phyloP scores from a whole-genome alignment of 2,888 invertebrate species.

The Epistrophe grossulariae region DNA sequence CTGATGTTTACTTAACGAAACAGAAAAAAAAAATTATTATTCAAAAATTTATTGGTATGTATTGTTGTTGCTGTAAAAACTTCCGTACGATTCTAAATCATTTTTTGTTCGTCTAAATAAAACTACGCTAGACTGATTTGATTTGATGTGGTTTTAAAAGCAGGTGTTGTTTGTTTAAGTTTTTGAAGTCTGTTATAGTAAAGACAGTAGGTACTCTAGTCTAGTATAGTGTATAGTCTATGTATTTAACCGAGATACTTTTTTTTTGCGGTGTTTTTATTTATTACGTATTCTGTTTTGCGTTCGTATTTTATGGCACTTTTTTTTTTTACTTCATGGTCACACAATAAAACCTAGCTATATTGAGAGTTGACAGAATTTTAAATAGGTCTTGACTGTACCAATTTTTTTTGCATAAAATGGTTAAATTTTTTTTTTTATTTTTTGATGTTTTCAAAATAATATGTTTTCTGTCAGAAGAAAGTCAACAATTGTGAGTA shows the following conservation, averaged over 20 bases:
- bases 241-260: constrained; percentile 33
- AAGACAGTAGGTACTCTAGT: neutral
- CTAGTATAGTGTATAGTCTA: constrained; percentile 7
- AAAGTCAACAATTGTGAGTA: neutral
- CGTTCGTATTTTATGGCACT: constrained; percentile 20
- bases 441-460: neutral
- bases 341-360: neutral
- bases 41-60: neutral
- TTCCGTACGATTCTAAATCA: constrained; percentile 11
- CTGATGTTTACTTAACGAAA: constrained; percentile 17
- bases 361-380: constrained; percentile 22
- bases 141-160: constrained; percentile 34
- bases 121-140: constrained; percentile 20
- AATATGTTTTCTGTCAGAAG: neutral
- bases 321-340: constrained; percentile 22
- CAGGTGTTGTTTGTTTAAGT: constrained; percentile 41
- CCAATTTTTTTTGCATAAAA: constrained; percentile 6
- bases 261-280: constrained; percentile 28
- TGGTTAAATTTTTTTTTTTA: neutral
- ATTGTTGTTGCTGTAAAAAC: constrained; percentile 9
- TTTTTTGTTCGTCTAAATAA: constrained; percentile 12
- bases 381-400: constrained; percentile 30
- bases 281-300: constrained; percentile 24
- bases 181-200: constrained; percentile 4
- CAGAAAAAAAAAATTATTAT: neutral